Conservation (phyloP, 1,140 invertebrate genomes). For the Drosophila triauraria region DNA sequence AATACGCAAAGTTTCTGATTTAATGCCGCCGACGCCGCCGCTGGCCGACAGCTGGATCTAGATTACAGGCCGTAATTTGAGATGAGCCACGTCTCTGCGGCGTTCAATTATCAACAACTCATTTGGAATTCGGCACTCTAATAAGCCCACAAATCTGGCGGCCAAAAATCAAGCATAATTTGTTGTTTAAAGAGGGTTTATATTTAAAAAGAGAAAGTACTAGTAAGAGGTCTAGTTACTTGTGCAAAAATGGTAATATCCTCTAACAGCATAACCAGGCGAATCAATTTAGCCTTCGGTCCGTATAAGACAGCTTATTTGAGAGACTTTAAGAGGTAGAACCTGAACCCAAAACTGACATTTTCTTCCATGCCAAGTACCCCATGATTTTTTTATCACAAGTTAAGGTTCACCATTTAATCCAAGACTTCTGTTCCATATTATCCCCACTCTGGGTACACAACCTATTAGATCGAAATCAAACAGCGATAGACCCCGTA, state of each 20-base stretch:
- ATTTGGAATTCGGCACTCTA: slow-evolving; percentile 12
- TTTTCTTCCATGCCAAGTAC: too few relatives aligned
- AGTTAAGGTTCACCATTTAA: neutral
- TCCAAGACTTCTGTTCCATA: neutral
- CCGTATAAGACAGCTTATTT: too few relatives aligned
- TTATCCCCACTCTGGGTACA: neutral
- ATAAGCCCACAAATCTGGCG: slow-evolving; percentile 10
- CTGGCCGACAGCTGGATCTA: slow-evolving; percentile 24
- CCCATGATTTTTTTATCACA: neutral
- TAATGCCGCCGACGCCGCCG: slow-evolving; percentile 27
- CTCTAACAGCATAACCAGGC: too few relatives aligned
- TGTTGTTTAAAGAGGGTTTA: neutral
- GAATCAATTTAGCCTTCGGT: too few relatives aligned
- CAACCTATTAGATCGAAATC: slow-evolving; percentile 50
- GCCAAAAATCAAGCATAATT: neutral
- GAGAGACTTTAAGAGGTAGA: too few relatives aligned
- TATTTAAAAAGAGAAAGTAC: neutral
- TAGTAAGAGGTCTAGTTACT: neutral
- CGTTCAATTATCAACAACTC: slow-evolving; percentile 30
- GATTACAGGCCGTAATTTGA: slow-evolving; percentile 28
- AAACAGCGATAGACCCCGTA: slow-evolving; percentile 27
- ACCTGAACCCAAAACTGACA: too few relatives aligned
- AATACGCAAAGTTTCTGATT: slow-evolving; percentile 60
- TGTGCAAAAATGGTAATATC: too few relatives aligned
- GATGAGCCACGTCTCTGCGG: slow-evolving; percentile 18